phyloP scores from a whole-genome alignment of 2,113 vertebrate species.

The Pseudonaja textilis region DNA sequence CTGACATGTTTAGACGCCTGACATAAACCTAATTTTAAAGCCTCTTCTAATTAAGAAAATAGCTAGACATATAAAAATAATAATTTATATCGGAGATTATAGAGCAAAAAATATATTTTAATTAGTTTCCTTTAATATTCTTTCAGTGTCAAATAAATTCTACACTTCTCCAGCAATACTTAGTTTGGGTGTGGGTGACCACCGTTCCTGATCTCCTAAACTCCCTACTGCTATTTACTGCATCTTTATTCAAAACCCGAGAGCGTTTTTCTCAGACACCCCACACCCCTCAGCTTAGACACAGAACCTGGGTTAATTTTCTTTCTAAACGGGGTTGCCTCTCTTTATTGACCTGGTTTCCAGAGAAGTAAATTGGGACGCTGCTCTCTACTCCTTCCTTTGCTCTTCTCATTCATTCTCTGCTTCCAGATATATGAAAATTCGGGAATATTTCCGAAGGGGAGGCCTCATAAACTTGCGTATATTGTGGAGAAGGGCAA shows the following conservation, averaged over 20 bases:
- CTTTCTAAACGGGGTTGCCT: too few relatives aligned
- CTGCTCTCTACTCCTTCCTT: background rate
- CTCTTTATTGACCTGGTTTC: background rate
- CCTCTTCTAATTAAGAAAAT: background rate
- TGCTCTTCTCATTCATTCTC: background rate
- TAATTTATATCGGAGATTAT: slow-evolving; percentile 63
- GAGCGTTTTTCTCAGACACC: background rate
- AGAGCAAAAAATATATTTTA: slow-evolving; percentile 56
- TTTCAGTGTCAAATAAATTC: slow-evolving; percentile 59
- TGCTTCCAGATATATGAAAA: background rate
- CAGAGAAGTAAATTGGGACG: background rate
- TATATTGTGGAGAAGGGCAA: background rate
- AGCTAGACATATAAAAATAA: slow-evolving; percentile 20
- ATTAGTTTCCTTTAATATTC: slow-evolving; percentile 65
- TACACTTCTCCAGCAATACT: background rate
- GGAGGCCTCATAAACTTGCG: background rate
- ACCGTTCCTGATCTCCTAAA: background rate
- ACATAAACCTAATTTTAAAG: background rate
- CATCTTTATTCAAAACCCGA: background rate
- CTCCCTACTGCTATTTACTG: background rate
- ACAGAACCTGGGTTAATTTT: too few relatives aligned
- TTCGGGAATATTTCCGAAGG: background rate
- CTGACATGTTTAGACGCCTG: background rate
- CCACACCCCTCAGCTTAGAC: rapidly evolving
- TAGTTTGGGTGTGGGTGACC: slow-evolving; percentile 47